Evolutionary conservation across 2,888 invertebrate genomes (phyloP), one percentile per base, ranked within the genome.

Genomic region (Stramonita haemastoma): DNA sequence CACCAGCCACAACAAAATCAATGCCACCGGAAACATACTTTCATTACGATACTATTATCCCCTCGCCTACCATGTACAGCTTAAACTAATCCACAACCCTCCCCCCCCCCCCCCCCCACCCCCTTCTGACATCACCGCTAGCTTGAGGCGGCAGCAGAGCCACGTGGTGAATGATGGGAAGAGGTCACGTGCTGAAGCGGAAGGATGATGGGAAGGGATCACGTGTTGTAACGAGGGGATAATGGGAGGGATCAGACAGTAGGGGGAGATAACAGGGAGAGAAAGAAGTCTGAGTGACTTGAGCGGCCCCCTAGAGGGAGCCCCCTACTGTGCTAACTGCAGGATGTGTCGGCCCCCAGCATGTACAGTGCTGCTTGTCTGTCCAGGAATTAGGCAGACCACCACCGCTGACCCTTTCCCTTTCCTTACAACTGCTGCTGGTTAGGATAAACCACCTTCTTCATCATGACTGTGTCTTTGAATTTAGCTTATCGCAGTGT

Each of bases 171-270:
- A 79, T 79, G 77, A 32, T 79, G 77, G 77, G 77, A 79, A 29
- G n/a, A 79, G 84, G 57, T 57, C 84, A n/a, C 84, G 56, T 57
- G 84, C 22, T 84, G 84, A 15, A 84, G 19, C 57, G n/a, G 57
- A 46, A 29, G 77, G 32, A 79, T 79, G 77, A 32, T 79, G 77
- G 77, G 77, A 79, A 29, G n/a, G 32, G 84, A 84, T 57, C 84
- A n/a, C 84, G 56, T 57, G 84, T n/a, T 84, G 84, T 56, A 84
- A 29, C 57, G n/a, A 84, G 84, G n/a, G 84, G 84, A 84, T 84
- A 57, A 84, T 84, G 84, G 84, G 84, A 84, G 57, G 57, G 84
- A 84, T 84, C 84, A 84, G 84, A 84, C 84, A 26, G 26, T 46
- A 46, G 73, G 77, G 77, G 13, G 73, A 73, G 29, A 57, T n/a